These are phyloP conservation scores for Hypercompe scribonia DNA, from an alignment of 2,888 invertebrate genomes.

Conservation along the genomic window DNA sequence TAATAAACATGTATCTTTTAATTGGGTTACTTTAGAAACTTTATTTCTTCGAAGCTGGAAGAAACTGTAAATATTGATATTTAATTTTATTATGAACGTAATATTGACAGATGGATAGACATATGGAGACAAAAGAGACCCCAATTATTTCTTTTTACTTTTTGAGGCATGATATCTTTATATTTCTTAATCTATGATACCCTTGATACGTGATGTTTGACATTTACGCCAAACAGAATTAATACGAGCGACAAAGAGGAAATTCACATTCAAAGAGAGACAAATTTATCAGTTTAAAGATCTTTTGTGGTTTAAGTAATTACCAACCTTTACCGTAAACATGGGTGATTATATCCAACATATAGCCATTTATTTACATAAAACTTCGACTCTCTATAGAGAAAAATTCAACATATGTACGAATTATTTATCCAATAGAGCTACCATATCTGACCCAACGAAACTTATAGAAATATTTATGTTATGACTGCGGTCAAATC, in stretches of 20 bases:
- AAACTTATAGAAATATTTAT: conserved; percentile 9
- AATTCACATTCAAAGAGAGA: neutral
- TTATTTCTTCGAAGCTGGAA: neutral
- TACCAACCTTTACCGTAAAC: neutral
- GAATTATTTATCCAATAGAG: neutral
- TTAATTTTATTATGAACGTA: neutral
- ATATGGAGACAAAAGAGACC: no score
- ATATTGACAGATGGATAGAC: no score
- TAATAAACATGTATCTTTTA: no score
- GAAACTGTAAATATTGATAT: neutral
- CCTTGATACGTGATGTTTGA: no score
- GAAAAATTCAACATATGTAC: neutral
- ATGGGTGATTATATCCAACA: neutral
- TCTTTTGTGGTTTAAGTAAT: neutral
- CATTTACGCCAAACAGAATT: neutral
- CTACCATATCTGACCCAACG: neutral
- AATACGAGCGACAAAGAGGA: neutral
- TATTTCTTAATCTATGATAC: no score
- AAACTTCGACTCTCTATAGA: neutral
- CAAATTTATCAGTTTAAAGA: neutral
- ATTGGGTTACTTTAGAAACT: no score
- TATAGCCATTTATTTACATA: neutral
- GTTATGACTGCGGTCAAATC: conserved; percentile 8
- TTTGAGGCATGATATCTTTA: no score
- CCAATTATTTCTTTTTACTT: no score